Evolutionary conservation across 2,113 vertebrate species (phyloP).

Genomic region (Himantopus leucocephalus): DNA sequence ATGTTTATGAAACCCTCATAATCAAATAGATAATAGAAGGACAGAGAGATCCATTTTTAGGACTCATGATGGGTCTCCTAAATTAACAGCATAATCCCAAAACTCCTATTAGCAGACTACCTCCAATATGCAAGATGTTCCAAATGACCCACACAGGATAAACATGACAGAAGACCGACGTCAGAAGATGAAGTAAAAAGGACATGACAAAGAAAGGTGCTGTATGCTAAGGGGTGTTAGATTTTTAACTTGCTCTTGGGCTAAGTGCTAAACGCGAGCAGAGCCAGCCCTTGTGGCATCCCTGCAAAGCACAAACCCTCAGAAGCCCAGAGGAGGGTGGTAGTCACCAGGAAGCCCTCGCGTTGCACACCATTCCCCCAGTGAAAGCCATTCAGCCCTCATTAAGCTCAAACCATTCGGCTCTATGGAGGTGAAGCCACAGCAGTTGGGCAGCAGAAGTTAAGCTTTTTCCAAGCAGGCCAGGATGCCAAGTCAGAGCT

Average conservation of each 20-base stretch:
- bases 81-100: background rate
- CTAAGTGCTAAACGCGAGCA: background rate
- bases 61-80: background rate
- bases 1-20: background rate
- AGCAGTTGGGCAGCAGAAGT: background rate
- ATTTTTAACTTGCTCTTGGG: background rate
- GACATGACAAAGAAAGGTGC: background rate
- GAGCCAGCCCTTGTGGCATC: background rate
- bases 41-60: background rate
- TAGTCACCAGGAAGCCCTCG: background rate
- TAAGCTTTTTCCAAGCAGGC: background rate
- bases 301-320: background rate
- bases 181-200: background rate
- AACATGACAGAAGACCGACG: background rate
- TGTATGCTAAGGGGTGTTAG: background rate
- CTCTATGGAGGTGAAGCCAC: background rate
- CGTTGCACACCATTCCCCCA: background rate
- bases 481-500: background rate
- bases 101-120: background rate
- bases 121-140: background rate
- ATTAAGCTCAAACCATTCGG: background rate
- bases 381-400: background rate
- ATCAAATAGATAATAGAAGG: background rate
- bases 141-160: background rate
- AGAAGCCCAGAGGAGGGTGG: background rate